A percentile compares a stretch with the other conserved stretches of the same genome.
Evolutionary conservation across 2,888 invertebrate species (phyloP).

Genomic region (Sclerodermus sp.): DNA sequence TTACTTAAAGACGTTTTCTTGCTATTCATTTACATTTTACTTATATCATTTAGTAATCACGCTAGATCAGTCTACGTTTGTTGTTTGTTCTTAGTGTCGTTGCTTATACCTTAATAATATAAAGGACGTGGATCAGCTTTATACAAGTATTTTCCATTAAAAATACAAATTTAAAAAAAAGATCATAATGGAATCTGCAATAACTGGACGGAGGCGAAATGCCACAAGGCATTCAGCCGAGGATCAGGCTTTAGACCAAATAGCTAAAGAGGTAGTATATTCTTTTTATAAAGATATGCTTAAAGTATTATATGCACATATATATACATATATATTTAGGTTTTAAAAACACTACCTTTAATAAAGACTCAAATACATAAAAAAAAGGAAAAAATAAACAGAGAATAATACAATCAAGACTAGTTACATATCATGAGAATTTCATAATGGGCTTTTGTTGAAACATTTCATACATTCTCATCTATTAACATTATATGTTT

Average conservation of each 20-base stretch:
- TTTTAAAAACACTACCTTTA: too few relatives aligned
- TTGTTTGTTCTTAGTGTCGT: conserved; percentile 18
- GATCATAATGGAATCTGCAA: conserved; percentile 50
- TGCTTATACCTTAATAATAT: conserved; percentile 21
- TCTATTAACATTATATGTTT: too few relatives aligned
- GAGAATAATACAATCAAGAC: too few relatives aligned
- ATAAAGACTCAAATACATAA: too few relatives aligned
- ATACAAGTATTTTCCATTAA: conserved; percentile 9
- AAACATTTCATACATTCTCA: too few relatives aligned
- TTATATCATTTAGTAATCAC: background rate
- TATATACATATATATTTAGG: too few relatives aligned
- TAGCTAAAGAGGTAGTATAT: conserved; percentile 86
- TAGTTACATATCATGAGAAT: too few relatives aligned
- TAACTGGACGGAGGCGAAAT: conserved; percentile 73
- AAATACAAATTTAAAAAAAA: conserved; percentile 10
- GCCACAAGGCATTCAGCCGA: conserved; percentile 91
- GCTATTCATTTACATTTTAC: background rate
- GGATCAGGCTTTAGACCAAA: conserved; percentile 95
- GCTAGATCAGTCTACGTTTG: conserved; percentile 13
- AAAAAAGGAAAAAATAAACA: too few relatives aligned
- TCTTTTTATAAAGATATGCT: too few relatives aligned
- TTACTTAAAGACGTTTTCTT: too few relatives aligned
- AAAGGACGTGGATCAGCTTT: conserved; percentile 18
- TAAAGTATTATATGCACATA: too few relatives aligned
- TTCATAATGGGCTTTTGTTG: too few relatives aligned